phyloP scores from a whole-genome alignment of 2,888 invertebrate species.

The Cosmorhoe ocellata region DNA sequence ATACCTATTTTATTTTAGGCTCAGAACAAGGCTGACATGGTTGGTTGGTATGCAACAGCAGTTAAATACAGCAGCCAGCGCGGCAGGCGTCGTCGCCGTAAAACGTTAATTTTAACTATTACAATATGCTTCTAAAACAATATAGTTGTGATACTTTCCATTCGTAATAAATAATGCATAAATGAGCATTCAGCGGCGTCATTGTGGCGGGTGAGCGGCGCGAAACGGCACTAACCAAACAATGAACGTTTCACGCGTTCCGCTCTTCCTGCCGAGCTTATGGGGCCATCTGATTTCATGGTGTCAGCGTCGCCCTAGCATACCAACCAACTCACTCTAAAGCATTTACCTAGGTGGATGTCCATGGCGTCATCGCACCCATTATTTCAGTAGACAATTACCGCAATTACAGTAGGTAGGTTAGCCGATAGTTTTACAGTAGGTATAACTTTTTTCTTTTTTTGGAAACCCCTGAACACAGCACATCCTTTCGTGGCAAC shows the following conservation, averaged over 20 bases:
- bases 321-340: not conserved
- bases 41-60: not conserved
- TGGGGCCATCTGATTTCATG: slow-evolving; percentile 63
- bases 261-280: slow-evolving; percentile 64
- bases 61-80: not conserved
- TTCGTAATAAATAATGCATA: slow-evolving; percentile 35
- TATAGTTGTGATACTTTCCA: slow-evolving; percentile 27
- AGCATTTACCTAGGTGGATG: no score
- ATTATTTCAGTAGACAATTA: no score
- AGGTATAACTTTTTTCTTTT: no score
- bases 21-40: no score
- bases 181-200: slow-evolving; percentile 32
- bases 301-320: slow-evolving; percentile 40
- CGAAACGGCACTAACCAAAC: slow-evolving; percentile 59
- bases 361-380: no score
- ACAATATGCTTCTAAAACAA: slow-evolving; percentile 29
- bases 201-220: slow-evolving; percentile 62
- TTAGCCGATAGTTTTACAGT: no score
- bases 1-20: no score
- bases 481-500: no score
- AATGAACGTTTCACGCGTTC: slow-evolving; percentile 64
- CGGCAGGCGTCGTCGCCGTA: not conserved
- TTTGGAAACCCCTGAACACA: no score
- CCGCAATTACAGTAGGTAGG: no score
- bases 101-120: slow-evolving; percentile 11